These are phyloP conservation scores for Tinea trinotella DNA, from an alignment of 2,888 invertebrate genomes.

Conservation along the genomic window DNA sequence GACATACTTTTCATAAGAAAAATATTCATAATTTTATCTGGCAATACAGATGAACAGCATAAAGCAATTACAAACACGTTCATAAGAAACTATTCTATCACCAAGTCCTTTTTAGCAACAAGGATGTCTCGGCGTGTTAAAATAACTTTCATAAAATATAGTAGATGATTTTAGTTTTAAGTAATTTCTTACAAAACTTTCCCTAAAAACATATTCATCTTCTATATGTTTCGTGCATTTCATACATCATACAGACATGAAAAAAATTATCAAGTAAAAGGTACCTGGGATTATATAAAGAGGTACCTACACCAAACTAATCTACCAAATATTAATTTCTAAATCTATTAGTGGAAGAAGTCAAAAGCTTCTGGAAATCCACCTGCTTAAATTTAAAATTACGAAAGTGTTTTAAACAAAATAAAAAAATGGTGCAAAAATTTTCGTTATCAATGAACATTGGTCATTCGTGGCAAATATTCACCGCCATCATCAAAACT, in stretches of 20 bases:
- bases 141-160: constrained; percentile 65
- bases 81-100: constrained; percentile 55
- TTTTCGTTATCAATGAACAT: not conserved
- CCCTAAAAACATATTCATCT: constrained; percentile 73
- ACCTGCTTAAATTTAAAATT: not conserved
- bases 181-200: constrained; percentile 37
- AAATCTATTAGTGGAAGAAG: not conserved
- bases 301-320: constrained; percentile 71
- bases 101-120: constrained; percentile 19
- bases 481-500: not conserved
- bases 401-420: not conserved
- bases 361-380: not conserved
- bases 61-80: constrained; percentile 50
- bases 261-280: constrained; percentile 52
- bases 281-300: constrained; percentile 67
- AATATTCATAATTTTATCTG: constrained; percentile 73
- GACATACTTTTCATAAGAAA: constrained; percentile 65
- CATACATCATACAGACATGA: constrained; percentile 85
- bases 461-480: not conserved
- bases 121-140: constrained; percentile 21
- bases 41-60: constrained; percentile 66
- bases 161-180: constrained; percentile 48
- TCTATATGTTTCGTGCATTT: constrained; percentile 92
- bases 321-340: constrained; percentile 54
- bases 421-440: constrained; percentile 9